Conservation (phyloP, 1,140 invertebrate species). For the Lepidurus arcticus region DNA sequence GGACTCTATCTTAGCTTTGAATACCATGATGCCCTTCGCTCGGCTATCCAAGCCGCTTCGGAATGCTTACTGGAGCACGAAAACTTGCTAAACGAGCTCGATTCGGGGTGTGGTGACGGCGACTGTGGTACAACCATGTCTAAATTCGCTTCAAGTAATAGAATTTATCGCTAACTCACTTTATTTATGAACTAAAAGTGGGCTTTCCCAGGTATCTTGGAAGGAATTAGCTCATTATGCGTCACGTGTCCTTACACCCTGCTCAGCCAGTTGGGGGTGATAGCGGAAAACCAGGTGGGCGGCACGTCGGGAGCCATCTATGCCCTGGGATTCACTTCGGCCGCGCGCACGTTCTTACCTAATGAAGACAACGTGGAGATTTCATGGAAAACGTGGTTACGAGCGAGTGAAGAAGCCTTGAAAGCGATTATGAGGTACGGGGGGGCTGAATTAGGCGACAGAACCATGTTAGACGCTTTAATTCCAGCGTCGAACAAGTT, state of each 20-base stretch:
- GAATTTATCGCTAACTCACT: background rate
- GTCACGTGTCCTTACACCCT: conserved; percentile 47
- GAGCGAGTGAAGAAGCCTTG: conserved; percentile 50
- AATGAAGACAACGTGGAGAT: conserved; percentile 33
- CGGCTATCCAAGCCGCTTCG: conserved; percentile 44
- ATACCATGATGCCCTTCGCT: conserved; percentile 13
- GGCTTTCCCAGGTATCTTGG: conserved; percentile 33
- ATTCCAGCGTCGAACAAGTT: conserved; percentile 41
- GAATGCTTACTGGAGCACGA: conserved; percentile 53
- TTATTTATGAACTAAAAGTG: background rate
- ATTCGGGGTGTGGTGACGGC: conserved; percentile 70
- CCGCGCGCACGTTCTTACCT: conserved; percentile 46
- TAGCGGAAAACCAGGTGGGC: conserved; percentile 60
- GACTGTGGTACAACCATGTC: conserved; percentile 71
- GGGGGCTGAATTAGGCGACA: conserved; percentile 63
- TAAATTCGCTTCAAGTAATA: conserved; percentile 53
- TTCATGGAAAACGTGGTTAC: conserved; percentile 46
- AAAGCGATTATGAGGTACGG: conserved; percentile 63
- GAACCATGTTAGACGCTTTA: conserved; percentile 62
- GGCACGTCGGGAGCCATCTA: conserved; percentile 67
- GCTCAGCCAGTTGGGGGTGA: conserved; percentile 51
- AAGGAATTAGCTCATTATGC: conserved; percentile 37
- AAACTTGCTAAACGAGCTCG: conserved; percentile 59
- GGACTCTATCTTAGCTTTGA: conserved; percentile 30
- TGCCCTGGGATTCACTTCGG: conserved; percentile 62